A percentile compares a stretch with the other conserved stretches of the same genome.
Conservation (phyloP, 2,797 vertebrate genomes). For the Amazona ochrocephala region DNA sequence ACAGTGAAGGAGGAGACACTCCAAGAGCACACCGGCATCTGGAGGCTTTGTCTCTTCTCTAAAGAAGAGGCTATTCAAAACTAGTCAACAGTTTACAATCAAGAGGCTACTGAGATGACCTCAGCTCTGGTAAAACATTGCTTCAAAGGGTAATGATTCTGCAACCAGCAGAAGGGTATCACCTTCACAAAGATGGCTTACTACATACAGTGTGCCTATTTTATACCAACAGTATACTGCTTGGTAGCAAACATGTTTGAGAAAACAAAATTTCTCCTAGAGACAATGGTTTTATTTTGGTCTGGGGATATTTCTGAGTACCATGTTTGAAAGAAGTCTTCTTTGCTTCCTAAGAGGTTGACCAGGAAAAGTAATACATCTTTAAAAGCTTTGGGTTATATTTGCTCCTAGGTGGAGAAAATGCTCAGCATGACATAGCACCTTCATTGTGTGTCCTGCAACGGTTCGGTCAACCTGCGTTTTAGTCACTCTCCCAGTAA, state of each 20-base stretch:
- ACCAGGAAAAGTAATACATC: not conserved
- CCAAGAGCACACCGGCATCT: not conserved
- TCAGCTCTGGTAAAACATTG: not conserved
- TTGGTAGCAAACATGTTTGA: not conserved
- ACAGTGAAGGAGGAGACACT: not conserved
- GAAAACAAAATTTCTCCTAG: not conserved
- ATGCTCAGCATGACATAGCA: not conserved
- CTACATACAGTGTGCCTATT: not conserved
- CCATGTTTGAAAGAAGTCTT: not conserved
- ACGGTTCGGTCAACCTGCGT: not conserved
- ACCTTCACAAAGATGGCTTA: not conserved
- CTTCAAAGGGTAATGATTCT: not conserved
- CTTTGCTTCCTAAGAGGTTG: not conserved
- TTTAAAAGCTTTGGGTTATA: not conserved
- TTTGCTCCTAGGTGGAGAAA: not conserved
- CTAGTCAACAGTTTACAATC: not conserved
- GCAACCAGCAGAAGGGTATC: not conserved
- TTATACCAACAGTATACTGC: not conserved
- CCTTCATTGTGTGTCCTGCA: not conserved
- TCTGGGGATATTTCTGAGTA: not conserved
- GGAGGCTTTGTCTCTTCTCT: not conserved
- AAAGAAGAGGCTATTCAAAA: not conserved
- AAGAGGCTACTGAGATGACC: not conserved
- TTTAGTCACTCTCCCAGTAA: not conserved
- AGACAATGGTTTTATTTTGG: not conserved